Conservation (phyloP, 2,888 invertebrate genomes). For the Teleiodes luculella region DNA sequence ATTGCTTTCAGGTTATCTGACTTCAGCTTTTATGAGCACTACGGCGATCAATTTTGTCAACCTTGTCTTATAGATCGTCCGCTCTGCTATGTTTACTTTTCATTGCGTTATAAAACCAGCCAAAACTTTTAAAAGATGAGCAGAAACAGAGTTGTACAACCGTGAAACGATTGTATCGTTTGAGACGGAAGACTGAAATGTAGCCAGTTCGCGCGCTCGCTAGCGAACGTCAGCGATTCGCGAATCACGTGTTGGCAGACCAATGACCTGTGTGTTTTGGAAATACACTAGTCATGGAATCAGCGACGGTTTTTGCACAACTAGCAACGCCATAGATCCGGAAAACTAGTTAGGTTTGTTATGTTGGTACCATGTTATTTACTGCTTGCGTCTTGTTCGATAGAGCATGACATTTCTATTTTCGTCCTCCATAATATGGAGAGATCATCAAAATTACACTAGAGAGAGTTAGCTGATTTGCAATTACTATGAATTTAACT, state of each 20-base stretch:
- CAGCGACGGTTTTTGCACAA: constrained; percentile 8
- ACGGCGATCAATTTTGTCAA: constrained; percentile 14
- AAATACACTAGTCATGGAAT: constrained; percentile 40
- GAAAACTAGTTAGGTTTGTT: background rate
- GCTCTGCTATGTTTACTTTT: background rate
- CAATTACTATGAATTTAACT: no score
- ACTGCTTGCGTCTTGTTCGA: background rate
- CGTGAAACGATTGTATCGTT: constrained; percentile 22
- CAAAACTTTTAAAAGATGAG: constrained; percentile 17
- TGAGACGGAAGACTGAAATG: background rate
- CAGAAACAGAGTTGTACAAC: constrained; percentile 38
- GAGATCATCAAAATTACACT: no score
- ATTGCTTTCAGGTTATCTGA: constrained; percentile 60
- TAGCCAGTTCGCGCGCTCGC: constrained; percentile 33
- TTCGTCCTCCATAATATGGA: background rate
- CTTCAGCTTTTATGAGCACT: constrained; percentile 38
- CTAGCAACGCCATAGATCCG: background rate
- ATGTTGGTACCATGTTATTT: constrained; percentile 5
- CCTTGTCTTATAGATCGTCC: background rate
- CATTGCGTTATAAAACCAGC: background rate
- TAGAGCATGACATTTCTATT: background rate
- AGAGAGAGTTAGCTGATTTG: no score
- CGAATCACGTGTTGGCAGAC: constrained; percentile 63
- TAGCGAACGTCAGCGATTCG: constrained; percentile 57
- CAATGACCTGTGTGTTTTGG: constrained; percentile 74